Conservation (phyloP, 2,888 invertebrate species). For the Criorhina ranunculi region DNA sequence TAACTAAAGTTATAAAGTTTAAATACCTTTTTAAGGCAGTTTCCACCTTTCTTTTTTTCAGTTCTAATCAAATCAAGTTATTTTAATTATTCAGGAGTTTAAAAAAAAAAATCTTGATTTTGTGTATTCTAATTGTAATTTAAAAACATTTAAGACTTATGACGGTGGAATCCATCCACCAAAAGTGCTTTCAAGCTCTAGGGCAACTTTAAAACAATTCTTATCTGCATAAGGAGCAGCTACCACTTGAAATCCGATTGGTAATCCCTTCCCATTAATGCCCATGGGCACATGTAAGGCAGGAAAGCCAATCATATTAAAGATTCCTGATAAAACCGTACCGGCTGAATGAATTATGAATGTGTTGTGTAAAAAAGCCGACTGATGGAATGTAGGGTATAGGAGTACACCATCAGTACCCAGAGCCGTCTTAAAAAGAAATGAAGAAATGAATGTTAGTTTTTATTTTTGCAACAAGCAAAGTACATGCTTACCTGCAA, state of each 20-base stretch:
- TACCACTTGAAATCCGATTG: slow-evolving; percentile 91
- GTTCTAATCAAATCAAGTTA: too few relatives aligned
- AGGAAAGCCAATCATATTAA: slow-evolving; percentile 89
- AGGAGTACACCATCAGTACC: slow-evolving; percentile 90
- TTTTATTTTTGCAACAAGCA: too few relatives aligned
- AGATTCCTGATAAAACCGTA: slow-evolving; percentile 79
- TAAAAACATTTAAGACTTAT: slow-evolving; percentile 1
- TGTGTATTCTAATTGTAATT: not conserved
- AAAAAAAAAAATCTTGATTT: not conserved
- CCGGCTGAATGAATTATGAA: slow-evolving; percentile 85
- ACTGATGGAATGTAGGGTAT: slow-evolving; percentile 88
- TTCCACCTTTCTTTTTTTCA: too few relatives aligned
- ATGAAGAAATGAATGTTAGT: not conserved
- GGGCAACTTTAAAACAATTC: slow-evolving; percentile 92
- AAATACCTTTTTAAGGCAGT: too few relatives aligned
- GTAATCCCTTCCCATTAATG: slow-evolving; percentile 87
- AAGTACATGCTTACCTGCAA: slow-evolving; percentile 39
- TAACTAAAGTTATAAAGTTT: too few relatives aligned
- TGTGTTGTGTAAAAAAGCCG: slow-evolving; percentile 89
- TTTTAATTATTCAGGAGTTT: not conserved
- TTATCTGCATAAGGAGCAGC: slow-evolving; percentile 92
- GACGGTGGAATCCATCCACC: slow-evolving; percentile 91
- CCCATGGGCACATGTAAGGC: slow-evolving; percentile 91
- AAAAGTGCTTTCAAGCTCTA: slow-evolving; percentile 90
- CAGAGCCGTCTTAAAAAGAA: slow-evolving; percentile 84